Base-by-base conservation (phyloP, 1,140 invertebrate genomes). In the Ectropis grisescens region DNA sequence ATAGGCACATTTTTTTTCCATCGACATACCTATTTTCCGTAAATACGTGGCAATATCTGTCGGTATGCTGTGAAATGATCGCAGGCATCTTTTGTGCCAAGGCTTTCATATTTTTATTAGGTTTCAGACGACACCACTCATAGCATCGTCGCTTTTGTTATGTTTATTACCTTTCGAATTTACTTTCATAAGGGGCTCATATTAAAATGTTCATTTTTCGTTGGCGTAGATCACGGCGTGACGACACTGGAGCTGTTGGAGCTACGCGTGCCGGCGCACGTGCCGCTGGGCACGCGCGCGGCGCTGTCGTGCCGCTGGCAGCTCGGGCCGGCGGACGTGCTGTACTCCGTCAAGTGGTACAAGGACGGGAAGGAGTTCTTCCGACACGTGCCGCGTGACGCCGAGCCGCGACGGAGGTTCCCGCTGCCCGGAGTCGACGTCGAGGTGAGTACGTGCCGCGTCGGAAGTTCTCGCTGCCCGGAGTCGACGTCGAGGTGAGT, bases 291-390 rank as follows among this genome's bases (percentile, higher is more conserved):
- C 11, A 84, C 87, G 35, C 82, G 84, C 40, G 90, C 90, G 2
- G 79, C 82, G 44, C 85, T 92, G 51, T 90, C 90, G 56, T 95
- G 93, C 68, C 85, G 89, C 53, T 94, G 91, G 80, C 89, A 91
- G 48, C 75, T 94, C 49, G 91, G 92, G 39, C 89, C 90, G 48
- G 89, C 87, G 3, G 92, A 93, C 60, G 83, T 87, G 19, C 80
- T 95, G 4, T 94, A 94, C 76, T 92, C 91, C 1, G 91, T 93
- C 46, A 94, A 93, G 74, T 94, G 92, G 93, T 94, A 94, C 79
- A 93, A 93, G 66, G 92, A 94, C 61, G 91, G 91, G 14, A 87
- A 92, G 58, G 93, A 95, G 74, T 94, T 95, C 82, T 95, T 91
- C 83, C 85, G 93, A 34, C 94, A 88, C 67, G 85, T 94, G 29